Conservation (phyloP, 2,797 vertebrate genomes). For the Urophycis tenuis region DNA sequence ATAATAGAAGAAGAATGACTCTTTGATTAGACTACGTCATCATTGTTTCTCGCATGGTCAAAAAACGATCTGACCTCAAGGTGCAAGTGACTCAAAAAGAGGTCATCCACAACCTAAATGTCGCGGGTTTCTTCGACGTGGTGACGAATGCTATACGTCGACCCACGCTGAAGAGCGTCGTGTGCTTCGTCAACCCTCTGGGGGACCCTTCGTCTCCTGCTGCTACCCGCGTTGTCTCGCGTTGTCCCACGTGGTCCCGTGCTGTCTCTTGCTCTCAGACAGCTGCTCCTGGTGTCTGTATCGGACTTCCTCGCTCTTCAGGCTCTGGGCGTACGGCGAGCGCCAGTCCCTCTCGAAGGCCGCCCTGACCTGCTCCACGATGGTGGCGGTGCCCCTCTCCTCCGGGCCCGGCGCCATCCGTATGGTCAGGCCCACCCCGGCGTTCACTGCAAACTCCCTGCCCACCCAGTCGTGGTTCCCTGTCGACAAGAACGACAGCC, state of each 20-base stretch:
- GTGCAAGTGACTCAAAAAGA: not conserved
- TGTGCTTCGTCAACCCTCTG: slow-evolving; percentile 25
- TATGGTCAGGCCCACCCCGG: slow-evolving; percentile 84
- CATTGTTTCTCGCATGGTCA: not conserved
- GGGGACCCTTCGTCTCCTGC: slow-evolving; percentile 54
- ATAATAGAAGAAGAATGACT: too few relatives aligned
- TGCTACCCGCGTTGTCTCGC: slow-evolving; percentile 55
- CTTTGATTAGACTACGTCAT: not conserved
- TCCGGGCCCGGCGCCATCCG: slow-evolving; percentile 63
- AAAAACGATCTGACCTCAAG: not conserved
- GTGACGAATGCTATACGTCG: too few relatives aligned
- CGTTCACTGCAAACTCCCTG: slow-evolving; percentile 81
- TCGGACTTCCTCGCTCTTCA: slow-evolving; percentile 53
- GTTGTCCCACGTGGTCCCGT: slow-evolving; percentile 49
- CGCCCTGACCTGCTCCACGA: slow-evolving; percentile 79
- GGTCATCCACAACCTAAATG: not conserved
- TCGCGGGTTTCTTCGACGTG: not conserved
- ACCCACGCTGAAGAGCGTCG: not conserved
- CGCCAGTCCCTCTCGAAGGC: slow-evolving; percentile 91
- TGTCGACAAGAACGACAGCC: slow-evolving; percentile 47
- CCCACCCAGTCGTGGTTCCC: slow-evolving; percentile 92
- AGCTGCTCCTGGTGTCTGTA: slow-evolving; percentile 58
- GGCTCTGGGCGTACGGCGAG: slow-evolving; percentile 79
- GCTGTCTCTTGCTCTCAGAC: slow-evolving; percentile 53
- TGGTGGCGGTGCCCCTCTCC: slow-evolving; percentile 59